Evolutionary conservation across 2,888 invertebrate genomes (phyloP), one percentile per base, ranked within the genome.

Genomic region (Willowsia nigromaculata): DNA sequence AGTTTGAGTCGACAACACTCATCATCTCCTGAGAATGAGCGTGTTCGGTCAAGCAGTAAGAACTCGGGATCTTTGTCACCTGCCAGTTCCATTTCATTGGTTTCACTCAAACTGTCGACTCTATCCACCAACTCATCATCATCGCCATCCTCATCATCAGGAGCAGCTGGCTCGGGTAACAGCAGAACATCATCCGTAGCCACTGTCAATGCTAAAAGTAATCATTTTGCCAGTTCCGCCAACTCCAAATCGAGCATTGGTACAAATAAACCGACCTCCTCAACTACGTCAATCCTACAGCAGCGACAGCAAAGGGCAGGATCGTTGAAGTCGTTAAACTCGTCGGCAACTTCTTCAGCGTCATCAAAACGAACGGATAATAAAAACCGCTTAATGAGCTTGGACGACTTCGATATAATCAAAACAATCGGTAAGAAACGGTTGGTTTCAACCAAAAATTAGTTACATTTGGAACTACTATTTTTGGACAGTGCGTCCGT

Each of bases 361-460:
- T 59, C 78, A 50, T 30, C 50, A 18, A 85, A 65, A 43, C 4
- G 78, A 37, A 22, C 62, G 50, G 85, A 85, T 22, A 85, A 65
- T 50, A 85, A 85, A 78, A 85, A 85, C 50, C 47, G 78, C 30
- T 89, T 84, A 22, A 71, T 90, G 85, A 68, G 76, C 40, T 80
- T 91, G 40, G 91, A 91, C 71, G 91, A 91, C 59, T 87, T 91
- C 15, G 91, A 91, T 56, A 90, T 91, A 68, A 85, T 91, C 50
- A 87, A 91, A 47, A 91, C 91, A n/a, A 91, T 91, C 65, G 91
- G 91, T 91, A 86, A 88, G n/a, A n/a, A n/a, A n/a, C n/a, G n/a
- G n/a, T n/a, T n/a, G n/a, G n/a, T n/a, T n/a, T n/a, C n/a, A n/a
- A n/a, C n/a, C n/a, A n/a, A n/a, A n/a, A n/a, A n/a, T n/a, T n/a